These are phyloP conservation scores for Hydrotaea diabolus DNA, from an alignment of 2,888 invertebrate species.

Conservation along the genomic window DNA sequence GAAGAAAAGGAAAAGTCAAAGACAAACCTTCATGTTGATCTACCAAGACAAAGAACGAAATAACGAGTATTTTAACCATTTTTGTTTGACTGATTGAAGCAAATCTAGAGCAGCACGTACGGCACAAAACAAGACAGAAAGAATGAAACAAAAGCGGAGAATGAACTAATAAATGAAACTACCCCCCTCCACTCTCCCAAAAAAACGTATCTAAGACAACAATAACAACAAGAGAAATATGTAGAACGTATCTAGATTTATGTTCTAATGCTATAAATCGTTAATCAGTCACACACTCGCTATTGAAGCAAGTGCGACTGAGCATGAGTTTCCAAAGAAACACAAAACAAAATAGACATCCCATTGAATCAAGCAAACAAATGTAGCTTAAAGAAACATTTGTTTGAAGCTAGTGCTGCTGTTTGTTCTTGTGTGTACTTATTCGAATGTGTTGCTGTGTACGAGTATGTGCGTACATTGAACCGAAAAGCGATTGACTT, in stretches of 20 bases:
- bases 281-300: not conserved
- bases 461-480: conserved; percentile 31
- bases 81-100: conserved; percentile 4
- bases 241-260: not conserved
- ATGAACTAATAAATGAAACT: not conserved
- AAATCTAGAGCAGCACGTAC: conserved; percentile 19
- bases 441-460: no score
- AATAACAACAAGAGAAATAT: not conserved
- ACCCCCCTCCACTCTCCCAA: no score
- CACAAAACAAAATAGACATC: not conserved
- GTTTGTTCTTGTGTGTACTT: no score
- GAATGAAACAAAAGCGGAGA: not conserved
- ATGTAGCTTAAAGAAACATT: not conserved
- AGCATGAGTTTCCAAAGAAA: not conserved
- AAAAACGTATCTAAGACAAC: not conserved
- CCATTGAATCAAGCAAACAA: not conserved
- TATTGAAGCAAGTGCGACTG: not conserved
- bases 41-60: not conserved
- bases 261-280: conserved; percentile 16
- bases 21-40: not conserved
- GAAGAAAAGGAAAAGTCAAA: not conserved
- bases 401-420: no score
- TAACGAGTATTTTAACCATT: not conserved
- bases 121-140: not conserved
- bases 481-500: conserved; percentile 17